A percentile compares a stretch with the other conserved stretches of the same genome.
These are phyloP conservation scores for Florisuga fusca DNA, from an alignment of 2,797 vertebrate genomes.

Conservation along the genomic window DNA sequence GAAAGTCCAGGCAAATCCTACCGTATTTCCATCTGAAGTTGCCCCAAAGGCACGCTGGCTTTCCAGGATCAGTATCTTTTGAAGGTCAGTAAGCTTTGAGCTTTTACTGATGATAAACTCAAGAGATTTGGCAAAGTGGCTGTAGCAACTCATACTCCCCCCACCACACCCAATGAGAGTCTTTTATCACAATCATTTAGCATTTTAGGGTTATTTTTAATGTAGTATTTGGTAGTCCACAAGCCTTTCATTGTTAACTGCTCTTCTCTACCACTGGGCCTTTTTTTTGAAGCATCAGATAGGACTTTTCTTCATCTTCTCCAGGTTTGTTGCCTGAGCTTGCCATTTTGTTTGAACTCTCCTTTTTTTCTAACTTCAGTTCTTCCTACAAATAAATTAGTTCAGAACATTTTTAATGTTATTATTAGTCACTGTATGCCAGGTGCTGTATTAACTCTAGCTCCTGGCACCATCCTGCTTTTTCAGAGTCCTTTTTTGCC, in stretches of 20 bases:
- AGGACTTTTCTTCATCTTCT: background rate
- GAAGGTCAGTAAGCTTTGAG: background rate
- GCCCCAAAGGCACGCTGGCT: background rate
- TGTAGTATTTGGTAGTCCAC: background rate
- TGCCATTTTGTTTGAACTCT: background rate
- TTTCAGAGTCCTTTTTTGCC: conserved; percentile 7
- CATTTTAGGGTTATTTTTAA: background rate
- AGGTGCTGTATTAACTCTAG: background rate
- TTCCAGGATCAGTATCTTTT: background rate
- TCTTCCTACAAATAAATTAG: background rate
- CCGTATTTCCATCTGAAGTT: background rate
- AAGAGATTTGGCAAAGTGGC: background rate
- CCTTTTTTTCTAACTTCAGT: background rate
- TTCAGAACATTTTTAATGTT: background rate
- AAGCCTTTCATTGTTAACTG: background rate
- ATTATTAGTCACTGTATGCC: background rate
- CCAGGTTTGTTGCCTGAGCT: background rate
- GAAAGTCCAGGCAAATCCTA: fast-evolving
- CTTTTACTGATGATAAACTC: background rate
- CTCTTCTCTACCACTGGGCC: background rate
- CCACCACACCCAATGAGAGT: background rate
- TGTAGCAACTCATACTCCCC: background rate
- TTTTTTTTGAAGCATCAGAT: background rate
- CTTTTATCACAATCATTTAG: background rate
- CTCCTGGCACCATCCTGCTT: background rate